Evolutionary conservation across 1,140 invertebrate species (phyloP).

Genomic region (Lethocerus indicus): DNA sequence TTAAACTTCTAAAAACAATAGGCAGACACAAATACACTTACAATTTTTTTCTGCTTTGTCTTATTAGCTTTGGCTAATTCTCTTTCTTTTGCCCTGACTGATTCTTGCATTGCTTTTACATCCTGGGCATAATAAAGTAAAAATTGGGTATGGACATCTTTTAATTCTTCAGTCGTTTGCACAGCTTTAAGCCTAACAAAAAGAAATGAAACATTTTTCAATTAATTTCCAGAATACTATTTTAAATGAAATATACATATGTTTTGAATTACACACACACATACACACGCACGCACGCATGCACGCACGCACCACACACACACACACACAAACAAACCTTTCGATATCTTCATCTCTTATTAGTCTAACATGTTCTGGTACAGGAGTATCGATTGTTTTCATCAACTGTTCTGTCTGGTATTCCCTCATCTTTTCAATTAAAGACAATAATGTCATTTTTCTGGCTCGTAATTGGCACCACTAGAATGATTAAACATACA

Average conservation of each 20-base stretch:
- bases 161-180: conserved; percentile 78
- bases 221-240: no score
- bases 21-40: no score
- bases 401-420: conserved; percentile 78
- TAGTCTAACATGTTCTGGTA: conserved; percentile 64
- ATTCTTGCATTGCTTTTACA: conserved; percentile 19
- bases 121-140: conserved; percentile 81
- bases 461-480: conserved; percentile 87
- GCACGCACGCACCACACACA: no score
- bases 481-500: conserved; percentile 21
- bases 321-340: no score
- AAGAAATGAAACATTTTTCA: not conserved
- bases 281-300: not conserved
- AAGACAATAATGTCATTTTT: conserved; percentile 61
- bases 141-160: conserved; percentile 87
- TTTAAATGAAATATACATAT: no score
- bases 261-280: no score
- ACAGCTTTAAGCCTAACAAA: conserved; percentile 42
- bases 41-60: no score
- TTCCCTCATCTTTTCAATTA: conserved; percentile 85
- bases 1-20: no score
- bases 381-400: conserved; percentile 62
- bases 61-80: conserved; percentile 27
- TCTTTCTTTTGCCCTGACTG: conserved; percentile 34
- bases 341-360: conserved; percentile 80